These are phyloP conservation scores for Cercocebus atys DNA, from an alignment of 2,113 vertebrate genomes.

Conservation along the genomic window DNA sequence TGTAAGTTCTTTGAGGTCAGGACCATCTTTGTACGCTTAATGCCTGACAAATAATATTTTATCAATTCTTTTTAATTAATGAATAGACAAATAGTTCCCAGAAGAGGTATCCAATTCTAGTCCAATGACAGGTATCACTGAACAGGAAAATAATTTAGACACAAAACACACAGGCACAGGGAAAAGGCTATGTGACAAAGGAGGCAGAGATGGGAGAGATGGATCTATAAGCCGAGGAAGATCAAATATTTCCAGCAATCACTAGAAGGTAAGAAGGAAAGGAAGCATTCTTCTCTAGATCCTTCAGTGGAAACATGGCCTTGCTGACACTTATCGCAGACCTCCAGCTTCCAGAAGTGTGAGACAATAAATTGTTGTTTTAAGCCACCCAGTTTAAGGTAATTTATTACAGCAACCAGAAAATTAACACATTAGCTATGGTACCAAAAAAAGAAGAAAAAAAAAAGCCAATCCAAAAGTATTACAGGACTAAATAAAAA, in stretches of 20 bases:
- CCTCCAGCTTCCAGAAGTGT: background rate
- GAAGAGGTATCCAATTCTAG: background rate
- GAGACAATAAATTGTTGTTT: background rate
- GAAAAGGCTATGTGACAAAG: background rate
- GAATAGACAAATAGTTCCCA: background rate
- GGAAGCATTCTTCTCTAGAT: background rate
- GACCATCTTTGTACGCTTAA: background rate
- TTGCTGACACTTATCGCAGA: background rate
- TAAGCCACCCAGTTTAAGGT: background rate
- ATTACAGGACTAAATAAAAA: constrained; percentile 10
- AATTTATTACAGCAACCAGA: background rate
- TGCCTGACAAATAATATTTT: background rate
- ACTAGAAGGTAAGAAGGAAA: background rate
- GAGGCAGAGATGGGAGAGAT: background rate
- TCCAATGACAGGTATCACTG: background rate
- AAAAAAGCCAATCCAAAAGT: background rate
- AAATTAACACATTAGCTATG: constrained; percentile 2
- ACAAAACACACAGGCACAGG: background rate
- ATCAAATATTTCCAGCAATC: background rate
- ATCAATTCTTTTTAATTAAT: background rate
- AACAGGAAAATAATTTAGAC: background rate
- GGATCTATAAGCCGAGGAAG: background rate
- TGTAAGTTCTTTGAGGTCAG: background rate
- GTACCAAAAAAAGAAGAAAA: constrained; percentile 25
- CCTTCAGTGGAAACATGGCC: background rate